Base-by-base conservation (phyloP, 1,140 invertebrate genomes). In the Trachymyrmex cornetzi region DNA sequence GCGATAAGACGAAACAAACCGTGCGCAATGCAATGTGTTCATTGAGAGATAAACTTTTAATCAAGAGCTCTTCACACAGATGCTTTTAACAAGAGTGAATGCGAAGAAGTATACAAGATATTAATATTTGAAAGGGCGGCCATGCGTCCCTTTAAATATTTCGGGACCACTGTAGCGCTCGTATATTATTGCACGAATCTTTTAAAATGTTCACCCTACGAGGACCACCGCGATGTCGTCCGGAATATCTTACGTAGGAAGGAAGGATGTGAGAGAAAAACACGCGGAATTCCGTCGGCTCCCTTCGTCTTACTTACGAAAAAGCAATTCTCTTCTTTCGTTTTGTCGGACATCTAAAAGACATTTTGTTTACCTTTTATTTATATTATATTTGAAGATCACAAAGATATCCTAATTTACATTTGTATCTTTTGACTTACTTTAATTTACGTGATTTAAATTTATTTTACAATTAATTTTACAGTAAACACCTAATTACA, bases 131-230 rank as follows among this genome's bases (percentile, higher is more conserved):
- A 64, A 53, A 61, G 50, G 24, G 50, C 30, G 55, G 34, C 1
- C 16, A 6, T 16, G 61, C 30, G 22, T 80, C 63, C 71, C 63
- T 87, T 90, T 77, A 80, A 89, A 80, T 74, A 77, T 88, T 90
- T 90, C 75, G 84, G 84, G 90, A 91, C 90, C 90, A 90, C 87
- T 90, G 87, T 91, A 86, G 84, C 82, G 90, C 59, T 79, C 48
- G 82, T 89, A 75, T 90, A 84, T 86, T 88, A 80, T 86, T 84
- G 82, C 69, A 53, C 77, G 69, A 48, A 44, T 48, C 74, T 91
- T 90, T 90, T 87, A 88, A 90, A 91, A 90, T 88, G 72, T 82
- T 77, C 38, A 77, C 69, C 69, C 77, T 84, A 61, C 34, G 44
- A 74, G 22, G 89, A 91, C 90, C 90, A 91, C 90, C 90, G 87